Evolutionary conservation across 2,797 vertebrate genomes (phyloP).

Genomic region (Avahi laniger): DNA sequence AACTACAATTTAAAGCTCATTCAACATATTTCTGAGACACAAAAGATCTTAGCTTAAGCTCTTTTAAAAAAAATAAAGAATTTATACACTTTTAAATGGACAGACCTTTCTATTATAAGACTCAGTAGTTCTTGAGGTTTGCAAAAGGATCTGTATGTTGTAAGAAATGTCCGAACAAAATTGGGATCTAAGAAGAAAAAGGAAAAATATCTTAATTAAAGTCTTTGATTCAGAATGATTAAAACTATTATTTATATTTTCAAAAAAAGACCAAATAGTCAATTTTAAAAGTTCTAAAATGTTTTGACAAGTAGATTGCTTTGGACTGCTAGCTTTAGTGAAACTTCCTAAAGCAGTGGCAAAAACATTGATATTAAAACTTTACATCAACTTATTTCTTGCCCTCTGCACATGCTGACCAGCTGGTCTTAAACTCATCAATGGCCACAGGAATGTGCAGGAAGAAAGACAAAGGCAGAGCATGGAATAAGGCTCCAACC

Average conservation of each 20-base stretch:
- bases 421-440: not conserved
- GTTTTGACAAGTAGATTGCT: not conserved
- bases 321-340: not conserved
- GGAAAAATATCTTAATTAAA: slow-evolving; percentile 64
- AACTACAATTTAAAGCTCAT: slow-evolving; percentile 12
- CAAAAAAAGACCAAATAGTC: slow-evolving; percentile 46
- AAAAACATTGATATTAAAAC: slow-evolving; percentile 26
- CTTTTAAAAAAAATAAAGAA: slow-evolving; percentile 32
- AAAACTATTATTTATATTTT: slow-evolving; percentile 64
- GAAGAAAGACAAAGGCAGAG: not conserved
- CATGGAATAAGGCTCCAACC: not conserved
- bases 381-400: slow-evolving; percentile 27
- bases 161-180: slow-evolving; percentile 98
- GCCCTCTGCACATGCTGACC: not conserved
- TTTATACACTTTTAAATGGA: slow-evolving; percentile 62
- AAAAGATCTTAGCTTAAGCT: slow-evolving; percentile 9
- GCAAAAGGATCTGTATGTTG: slow-evolving; percentile 98
- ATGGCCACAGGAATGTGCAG: not conserved
- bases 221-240: slow-evolving; percentile 52
- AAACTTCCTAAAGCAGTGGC: slow-evolving; percentile 25
- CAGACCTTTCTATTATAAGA: slow-evolving; percentile 97
- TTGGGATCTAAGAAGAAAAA: slow-evolving; percentile 93
- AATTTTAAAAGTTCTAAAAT: slow-evolving; percentile 34
- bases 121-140: slow-evolving; percentile 96
- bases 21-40: not conserved